Evolutionary conservation across 1,140 invertebrate species (phyloP).

Genomic region (Hyphantria cunea): DNA sequence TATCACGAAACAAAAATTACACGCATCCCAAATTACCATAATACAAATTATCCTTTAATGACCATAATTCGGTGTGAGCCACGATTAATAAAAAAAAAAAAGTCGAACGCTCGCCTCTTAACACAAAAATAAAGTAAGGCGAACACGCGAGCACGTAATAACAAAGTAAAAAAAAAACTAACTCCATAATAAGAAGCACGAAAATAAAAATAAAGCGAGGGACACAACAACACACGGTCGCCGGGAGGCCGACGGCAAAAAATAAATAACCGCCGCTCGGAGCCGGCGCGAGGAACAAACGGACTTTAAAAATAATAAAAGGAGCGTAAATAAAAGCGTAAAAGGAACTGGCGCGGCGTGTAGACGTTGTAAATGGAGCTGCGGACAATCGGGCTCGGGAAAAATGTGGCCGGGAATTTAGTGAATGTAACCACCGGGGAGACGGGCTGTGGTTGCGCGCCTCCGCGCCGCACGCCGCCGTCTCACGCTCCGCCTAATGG

Average conservation of each 20-base stretch:
- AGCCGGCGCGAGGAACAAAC: constrained; percentile 78
- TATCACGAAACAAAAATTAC: constrained; percentile 80
- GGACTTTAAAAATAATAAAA: constrained; percentile 81
- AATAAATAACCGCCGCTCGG: constrained; percentile 78
- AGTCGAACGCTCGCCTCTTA: constrained; percentile 69
- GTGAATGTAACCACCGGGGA: constrained; percentile 69
- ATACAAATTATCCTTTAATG: constrained; percentile 82
- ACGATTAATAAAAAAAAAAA: constrained; percentile 74
- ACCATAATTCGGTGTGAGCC: constrained; percentile 79
- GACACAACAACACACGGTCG: constrained; percentile 80
- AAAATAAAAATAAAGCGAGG: constrained; percentile 80
- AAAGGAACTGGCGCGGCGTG: constrained; percentile 79
- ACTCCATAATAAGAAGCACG: constrained; percentile 80
- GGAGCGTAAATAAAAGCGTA: constrained; percentile 81
- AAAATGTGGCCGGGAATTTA: constrained; percentile 76
- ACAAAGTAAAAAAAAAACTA: constrained; percentile 68
- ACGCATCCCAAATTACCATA: constrained; percentile 80
- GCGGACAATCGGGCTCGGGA: constrained; percentile 75
- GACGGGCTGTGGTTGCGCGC: constrained; percentile 54
- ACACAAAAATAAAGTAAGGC: constrained; percentile 77
- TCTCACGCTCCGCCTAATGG: constrained; percentile 43
- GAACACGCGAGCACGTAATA: constrained; percentile 78
- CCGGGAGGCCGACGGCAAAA: constrained; percentile 78
- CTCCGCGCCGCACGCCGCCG: constrained; percentile 41
- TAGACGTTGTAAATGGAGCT: constrained; percentile 81